Conservation (phyloP, 2,888 invertebrate species). For the Scaptomyza parva region DNA sequence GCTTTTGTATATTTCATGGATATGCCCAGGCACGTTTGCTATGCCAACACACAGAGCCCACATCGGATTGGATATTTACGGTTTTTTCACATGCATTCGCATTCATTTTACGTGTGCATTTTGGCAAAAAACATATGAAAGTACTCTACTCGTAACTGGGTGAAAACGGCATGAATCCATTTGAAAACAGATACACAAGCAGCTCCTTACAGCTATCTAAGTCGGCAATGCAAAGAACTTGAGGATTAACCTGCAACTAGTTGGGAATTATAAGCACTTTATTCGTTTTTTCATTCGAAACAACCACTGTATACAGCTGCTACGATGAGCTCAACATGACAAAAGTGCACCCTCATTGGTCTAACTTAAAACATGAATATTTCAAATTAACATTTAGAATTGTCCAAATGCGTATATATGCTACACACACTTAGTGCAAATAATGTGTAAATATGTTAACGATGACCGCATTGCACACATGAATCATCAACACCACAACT, state of each 20-base stretch:
- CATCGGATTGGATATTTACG: conserved; percentile 40
- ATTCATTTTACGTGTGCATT: conserved; percentile 23
- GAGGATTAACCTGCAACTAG: neutral
- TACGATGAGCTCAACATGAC: conserved; percentile 10
- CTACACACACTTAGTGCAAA: conserved; percentile 14
- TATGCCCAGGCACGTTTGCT: conserved; percentile 57
- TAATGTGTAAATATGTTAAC: conserved; percentile 46
- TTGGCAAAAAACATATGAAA: conserved; percentile 17
- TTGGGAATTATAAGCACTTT: neutral
- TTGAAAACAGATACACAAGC: neutral
- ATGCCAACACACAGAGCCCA: conserved; percentile 51
- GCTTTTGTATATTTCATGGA: conserved; percentile 42
- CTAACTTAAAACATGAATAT: conserved; percentile 30
- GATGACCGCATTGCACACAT: conserved; percentile 44
- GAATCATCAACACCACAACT: conserved; percentile 44
- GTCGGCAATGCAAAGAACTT: neutral
- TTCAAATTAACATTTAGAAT: conserved; percentile 13
- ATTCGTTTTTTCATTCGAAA: neutral
- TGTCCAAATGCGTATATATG: conserved; percentile 3
- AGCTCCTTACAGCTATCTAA: neutral
- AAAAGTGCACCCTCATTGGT: conserved; percentile 4
- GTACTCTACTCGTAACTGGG: neutral
- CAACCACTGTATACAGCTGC: conserved; percentile 7
- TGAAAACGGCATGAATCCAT: neutral
- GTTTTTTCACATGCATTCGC: conserved; percentile 14